phyloP scores from a whole-genome alignment of 2,797 vertebrate genomes.

The Hydrocynus forskahlii region DNA sequence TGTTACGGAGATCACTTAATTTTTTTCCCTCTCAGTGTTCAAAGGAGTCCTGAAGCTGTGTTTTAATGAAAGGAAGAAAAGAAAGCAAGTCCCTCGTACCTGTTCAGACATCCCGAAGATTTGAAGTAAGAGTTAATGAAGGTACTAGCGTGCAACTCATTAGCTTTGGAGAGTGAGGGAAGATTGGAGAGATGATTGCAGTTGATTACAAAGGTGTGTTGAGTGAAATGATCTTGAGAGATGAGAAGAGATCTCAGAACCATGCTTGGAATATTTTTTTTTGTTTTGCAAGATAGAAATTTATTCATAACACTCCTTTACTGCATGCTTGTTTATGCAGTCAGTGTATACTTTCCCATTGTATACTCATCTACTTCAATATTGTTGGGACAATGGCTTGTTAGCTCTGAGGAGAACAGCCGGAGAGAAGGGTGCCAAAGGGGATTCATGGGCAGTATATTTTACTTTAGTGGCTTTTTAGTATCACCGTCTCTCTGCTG shows the following conservation, averaged over 20 bases:
- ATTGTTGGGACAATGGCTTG: conserved; percentile 47
- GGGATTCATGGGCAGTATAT: conserved; percentile 42
- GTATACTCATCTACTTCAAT: conserved; percentile 43
- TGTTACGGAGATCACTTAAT: conserved; percentile 29
- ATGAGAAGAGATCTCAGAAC: conserved; percentile 53
- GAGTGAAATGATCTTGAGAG: conserved; percentile 51
- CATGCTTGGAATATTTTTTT: conserved; percentile 53
- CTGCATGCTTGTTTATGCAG: conserved; percentile 26
- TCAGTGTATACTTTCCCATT: conserved; percentile 36
- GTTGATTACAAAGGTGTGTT: conserved; percentile 51
- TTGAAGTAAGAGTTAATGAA: conserved; percentile 20
- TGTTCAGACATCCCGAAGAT: conserved; percentile 13
- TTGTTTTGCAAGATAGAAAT: conserved; percentile 30
- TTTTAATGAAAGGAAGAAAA: conserved; percentile 44
- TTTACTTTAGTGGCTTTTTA: conserved; percentile 44
- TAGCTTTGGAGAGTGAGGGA: conserved; percentile 38
- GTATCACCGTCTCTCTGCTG: conserved; percentile 32
- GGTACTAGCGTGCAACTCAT: conserved; percentile 33
- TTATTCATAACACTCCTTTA: conserved; percentile 54
- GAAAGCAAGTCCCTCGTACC: conserved; percentile 27
- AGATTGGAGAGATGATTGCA: conserved; percentile 36
- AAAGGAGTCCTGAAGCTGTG: conserved; percentile 37
- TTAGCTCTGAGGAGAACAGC: conserved; percentile 30
- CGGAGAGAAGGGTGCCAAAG: conserved; percentile 27
- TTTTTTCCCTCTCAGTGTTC: conserved; percentile 34